These are phyloP conservation scores for Okapia johnstoni DNA, from an alignment of 2,113 vertebrate genomes.

Conservation along the genomic window DNA sequence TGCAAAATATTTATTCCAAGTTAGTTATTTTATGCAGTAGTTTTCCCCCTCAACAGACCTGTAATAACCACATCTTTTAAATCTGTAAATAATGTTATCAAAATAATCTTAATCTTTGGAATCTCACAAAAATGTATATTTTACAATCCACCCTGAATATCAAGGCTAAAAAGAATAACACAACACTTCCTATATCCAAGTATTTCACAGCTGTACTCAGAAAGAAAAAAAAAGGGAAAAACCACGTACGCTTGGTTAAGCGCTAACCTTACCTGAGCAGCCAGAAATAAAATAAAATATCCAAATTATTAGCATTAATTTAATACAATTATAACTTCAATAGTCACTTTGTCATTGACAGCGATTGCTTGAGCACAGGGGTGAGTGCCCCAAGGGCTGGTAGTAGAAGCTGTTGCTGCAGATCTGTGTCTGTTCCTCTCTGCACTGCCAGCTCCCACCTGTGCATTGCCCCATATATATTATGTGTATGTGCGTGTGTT, in stretches of 20 bases:
- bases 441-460: background rate
- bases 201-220: background rate
- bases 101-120: background rate
- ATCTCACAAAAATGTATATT: slow-evolving; percentile 91
- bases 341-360: slow-evolving; percentile 88
- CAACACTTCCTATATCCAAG: background rate
- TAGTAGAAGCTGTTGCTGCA: background rate
- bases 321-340: slow-evolving; percentile 89
- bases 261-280: slow-evolving; percentile 89
- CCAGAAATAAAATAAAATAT: slow-evolving; percentile 86
- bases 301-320: slow-evolving; percentile 90
- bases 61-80: background rate
- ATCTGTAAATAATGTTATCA: background rate
- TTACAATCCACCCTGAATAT: background rate
- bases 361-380: slow-evolving; percentile 88
- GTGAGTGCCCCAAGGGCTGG: slow-evolving; percentile 65
- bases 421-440: background rate
- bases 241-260: slow-evolving; percentile 82
- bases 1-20: background rate
- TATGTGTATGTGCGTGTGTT: background rate
- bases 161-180: background rate
- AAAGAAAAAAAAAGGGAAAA: accelerated
- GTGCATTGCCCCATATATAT: background rate
- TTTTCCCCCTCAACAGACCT: background rate
- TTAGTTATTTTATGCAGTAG: background rate